Conservation (phyloP, 2,797 vertebrate species). For the Hozukius guyotensis region DNA sequence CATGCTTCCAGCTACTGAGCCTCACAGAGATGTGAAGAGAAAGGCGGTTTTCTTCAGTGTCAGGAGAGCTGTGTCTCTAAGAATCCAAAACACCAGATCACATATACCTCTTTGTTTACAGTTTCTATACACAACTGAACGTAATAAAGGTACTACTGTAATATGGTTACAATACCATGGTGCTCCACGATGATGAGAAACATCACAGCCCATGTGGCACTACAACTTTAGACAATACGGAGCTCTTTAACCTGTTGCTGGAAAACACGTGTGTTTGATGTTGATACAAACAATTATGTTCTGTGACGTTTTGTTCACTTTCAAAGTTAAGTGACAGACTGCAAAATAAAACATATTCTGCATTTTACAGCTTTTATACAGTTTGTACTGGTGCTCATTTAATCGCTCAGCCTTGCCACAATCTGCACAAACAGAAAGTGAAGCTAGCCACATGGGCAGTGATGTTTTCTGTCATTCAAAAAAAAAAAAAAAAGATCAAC, state of each 20-base stretch:
- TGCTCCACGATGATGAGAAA: conserved; percentile 93
- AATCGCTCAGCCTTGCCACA: conserved; percentile 81
- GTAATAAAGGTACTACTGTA: conserved; percentile 97
- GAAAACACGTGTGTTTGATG: conserved; percentile 45
- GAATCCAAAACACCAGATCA: conserved; percentile 91
- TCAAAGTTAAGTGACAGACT: conserved; percentile 42
- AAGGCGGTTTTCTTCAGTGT: conserved; percentile 86
- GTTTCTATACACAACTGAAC: conserved; percentile 95
- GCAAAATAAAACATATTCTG: conserved; percentile 70
- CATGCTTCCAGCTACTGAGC: conserved; percentile 84
- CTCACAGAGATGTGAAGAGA: conserved; percentile 69
- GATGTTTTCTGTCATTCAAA: conserved; percentile 86
- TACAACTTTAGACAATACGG: conserved; percentile 77
- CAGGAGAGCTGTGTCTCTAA: conserved; percentile 89
- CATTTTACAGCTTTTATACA: conserved; percentile 82
- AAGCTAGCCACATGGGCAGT: conserved; percentile 85
- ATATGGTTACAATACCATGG: conserved; percentile 95
- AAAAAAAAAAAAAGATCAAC: conserved; percentile 69
- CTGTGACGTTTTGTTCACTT: conserved; percentile 45
- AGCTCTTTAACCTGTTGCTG: conserved; percentile 65
- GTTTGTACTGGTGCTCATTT: conserved; percentile 91
- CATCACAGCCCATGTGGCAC: conserved; percentile 91
- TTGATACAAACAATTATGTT: conserved; percentile 31
- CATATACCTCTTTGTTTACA: conserved; percentile 99
- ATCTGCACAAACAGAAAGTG: conserved; percentile 80